These are phyloP conservation scores for Pyrrhia umbra DNA, from an alignment of 2,888 invertebrate genomes.

Conservation along the genomic window DNA sequence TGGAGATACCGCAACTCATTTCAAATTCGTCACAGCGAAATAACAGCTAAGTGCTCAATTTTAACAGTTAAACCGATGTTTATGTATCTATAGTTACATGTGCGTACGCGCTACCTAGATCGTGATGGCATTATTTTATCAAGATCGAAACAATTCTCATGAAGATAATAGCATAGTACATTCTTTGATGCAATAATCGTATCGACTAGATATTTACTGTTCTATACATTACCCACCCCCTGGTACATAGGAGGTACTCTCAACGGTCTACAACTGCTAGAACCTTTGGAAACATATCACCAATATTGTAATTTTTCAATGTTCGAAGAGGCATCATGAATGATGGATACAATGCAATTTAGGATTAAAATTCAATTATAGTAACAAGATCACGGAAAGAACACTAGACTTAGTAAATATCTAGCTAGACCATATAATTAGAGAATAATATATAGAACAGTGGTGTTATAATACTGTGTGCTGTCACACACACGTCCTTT, in stretches of 20 bases:
- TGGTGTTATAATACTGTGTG: conserved; percentile 60
- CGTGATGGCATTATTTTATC: conserved; percentile 82
- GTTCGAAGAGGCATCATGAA: conserved; percentile 22
- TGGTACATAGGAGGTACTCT: conserved; percentile 7
- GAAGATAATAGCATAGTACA: conserved; percentile 71
- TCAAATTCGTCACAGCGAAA: conserved; percentile 33
- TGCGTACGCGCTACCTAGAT: conserved; percentile 68
- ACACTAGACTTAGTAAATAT: conserved; percentile 51
- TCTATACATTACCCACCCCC: conserved; percentile 69
- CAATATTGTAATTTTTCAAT: conserved; percentile 16
- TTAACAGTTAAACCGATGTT: conserved; percentile 45
- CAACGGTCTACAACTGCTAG: conserved; percentile 36
- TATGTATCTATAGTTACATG: conserved; percentile 65
- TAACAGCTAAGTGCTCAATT: conserved; percentile 32
- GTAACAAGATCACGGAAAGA: conserved; percentile 40
- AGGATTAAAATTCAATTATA: conserved; percentile 41
- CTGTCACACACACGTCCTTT: conserved; percentile 79
- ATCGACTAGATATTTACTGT: conserved; percentile 67
- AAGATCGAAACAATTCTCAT: conserved; percentile 71
- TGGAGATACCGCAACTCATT: conserved; percentile 36
- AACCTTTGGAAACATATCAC: conserved; percentile 34
- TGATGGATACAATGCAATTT: conserved; percentile 36
- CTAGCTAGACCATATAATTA: conserved; percentile 57
- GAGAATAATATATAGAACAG: conserved; percentile 65
- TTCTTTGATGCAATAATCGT: conserved; percentile 73